Evolutionary conservation across 2,113 vertebrate genomes (phyloP).

Genomic region (Alouatta palliata): DNA sequence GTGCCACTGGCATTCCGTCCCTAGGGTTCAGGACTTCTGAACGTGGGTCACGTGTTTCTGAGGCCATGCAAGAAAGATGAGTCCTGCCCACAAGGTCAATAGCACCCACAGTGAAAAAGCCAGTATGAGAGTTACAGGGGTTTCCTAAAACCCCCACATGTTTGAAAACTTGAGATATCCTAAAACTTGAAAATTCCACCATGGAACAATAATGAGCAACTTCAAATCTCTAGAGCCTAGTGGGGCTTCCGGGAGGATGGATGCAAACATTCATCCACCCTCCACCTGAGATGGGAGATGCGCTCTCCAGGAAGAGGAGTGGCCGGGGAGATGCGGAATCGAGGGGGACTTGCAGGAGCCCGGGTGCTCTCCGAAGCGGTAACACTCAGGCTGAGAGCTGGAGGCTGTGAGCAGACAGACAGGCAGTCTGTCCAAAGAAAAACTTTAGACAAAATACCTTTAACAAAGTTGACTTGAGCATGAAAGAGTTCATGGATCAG

Average conservation of each 20-base stretch:
- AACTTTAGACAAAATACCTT: neutral
- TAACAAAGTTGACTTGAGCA: neutral
- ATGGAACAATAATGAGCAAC: neutral
- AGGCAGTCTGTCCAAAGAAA: neutral
- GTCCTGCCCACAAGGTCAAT: neutral
- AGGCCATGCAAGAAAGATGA: neutral
- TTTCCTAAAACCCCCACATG: neutral
- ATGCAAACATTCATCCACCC: neutral
- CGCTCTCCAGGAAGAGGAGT: neutral
- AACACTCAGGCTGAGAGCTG: neutral
- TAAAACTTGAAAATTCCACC: neutral
- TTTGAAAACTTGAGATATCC: neutral
- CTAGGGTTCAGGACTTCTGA: neutral
- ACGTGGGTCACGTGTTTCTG: neutral
- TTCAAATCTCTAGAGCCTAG: neutral
- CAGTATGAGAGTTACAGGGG: neutral
- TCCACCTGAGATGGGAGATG: neutral
- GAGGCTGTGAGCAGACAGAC: neutral
- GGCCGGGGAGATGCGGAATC: neutral
- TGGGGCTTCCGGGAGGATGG: neutral
- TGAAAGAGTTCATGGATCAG: neutral
- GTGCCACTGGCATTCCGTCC: neutral
- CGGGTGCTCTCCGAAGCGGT: neutral
- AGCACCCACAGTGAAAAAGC: neutral
- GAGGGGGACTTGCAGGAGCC: no score